These are phyloP conservation scores for Octonoba sinensis DNA, from an alignment of 2,888 invertebrate species.

Conservation along the genomic window DNA sequence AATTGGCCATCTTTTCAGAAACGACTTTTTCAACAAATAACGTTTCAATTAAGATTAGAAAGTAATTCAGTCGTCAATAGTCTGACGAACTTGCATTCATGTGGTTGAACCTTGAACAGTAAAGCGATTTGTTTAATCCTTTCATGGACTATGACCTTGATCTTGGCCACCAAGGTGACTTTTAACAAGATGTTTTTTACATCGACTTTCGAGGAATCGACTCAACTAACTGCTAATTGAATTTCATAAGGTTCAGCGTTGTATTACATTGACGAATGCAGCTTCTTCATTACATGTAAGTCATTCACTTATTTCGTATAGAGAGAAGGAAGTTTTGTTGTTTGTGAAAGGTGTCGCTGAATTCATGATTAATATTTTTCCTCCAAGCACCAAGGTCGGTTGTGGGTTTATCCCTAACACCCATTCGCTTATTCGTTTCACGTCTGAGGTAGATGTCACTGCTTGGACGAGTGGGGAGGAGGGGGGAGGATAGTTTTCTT, in stretches of 20 bases:
- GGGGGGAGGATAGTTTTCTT: too few relatives aligned
- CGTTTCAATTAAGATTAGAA: too few relatives aligned
- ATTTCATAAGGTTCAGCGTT: constrained; percentile 26
- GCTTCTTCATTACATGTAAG: too few relatives aligned
- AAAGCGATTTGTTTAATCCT: too few relatives aligned
- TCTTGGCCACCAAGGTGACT: constrained; percentile 28
- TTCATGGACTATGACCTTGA: constrained; percentile 27
- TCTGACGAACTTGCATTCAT: too few relatives aligned
- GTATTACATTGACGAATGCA: constrained; percentile 13
- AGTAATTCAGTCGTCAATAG: too few relatives aligned
- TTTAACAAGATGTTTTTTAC: constrained; percentile 27
- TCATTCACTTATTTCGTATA: neutral
- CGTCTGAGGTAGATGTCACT: too few relatives aligned
- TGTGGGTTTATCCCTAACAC: constrained; percentile 20
- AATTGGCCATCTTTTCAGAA: too few relatives aligned
- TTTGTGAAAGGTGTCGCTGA: constrained; percentile 5
- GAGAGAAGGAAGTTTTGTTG: neutral
- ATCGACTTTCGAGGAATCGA: neutral
- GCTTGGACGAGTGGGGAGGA: too few relatives aligned
- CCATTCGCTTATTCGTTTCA: constrained; percentile 1
- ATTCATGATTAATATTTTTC: constrained; percentile 13
- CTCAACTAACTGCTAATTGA: constrained; percentile 36
- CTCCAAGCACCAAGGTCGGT: constrained; percentile 35
- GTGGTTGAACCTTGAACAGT: too few relatives aligned
- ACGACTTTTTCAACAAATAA: too few relatives aligned